A percentile compares a stretch with the other conserved stretches of the same genome.
Conservation (phyloP, 2,888 invertebrate species). For the Onchidella celtica region DNA sequence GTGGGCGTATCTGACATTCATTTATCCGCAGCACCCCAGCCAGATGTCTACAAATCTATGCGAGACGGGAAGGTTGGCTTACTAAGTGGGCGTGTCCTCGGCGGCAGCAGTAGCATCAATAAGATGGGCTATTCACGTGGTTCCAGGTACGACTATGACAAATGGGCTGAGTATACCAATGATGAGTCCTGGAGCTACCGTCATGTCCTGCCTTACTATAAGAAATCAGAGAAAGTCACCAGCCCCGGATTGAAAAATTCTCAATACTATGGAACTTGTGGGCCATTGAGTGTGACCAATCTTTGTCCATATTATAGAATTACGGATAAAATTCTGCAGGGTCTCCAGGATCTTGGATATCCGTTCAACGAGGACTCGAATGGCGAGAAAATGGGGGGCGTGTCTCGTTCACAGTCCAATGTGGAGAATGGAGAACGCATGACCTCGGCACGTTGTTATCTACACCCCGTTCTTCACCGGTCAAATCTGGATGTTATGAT, state of each 20-base stretch:
- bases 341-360: background rate
- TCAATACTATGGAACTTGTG: background rate
- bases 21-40: too few relatives aligned
- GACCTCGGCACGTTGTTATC: slow-evolving; percentile 72
- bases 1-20: too few relatives aligned
- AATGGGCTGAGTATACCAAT: too few relatives aligned
- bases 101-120: too few relatives aligned
- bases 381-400: background rate
- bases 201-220: too few relatives aligned
- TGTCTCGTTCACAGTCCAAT: background rate
- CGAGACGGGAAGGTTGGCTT: too few relatives aligned
- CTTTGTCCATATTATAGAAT: background rate
- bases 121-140: too few relatives aligned
- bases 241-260: background rate
- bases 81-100: too few relatives aligned
- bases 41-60: too few relatives aligned
- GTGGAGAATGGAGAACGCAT: slow-evolving; percentile 55
- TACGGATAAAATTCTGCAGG: background rate
- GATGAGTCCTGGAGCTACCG: too few relatives aligned
- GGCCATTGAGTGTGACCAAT: background rate
- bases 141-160: too few relatives aligned
- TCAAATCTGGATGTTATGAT: slow-evolving; percentile 66
- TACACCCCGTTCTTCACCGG: slow-evolving; percentile 65
- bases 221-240: too few relatives aligned
- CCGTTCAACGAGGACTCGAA: slow-evolving; percentile 1